These are phyloP conservation scores for Karalla daura DNA, from an alignment of 2,797 vertebrate species.

Conservation along the genomic window DNA sequence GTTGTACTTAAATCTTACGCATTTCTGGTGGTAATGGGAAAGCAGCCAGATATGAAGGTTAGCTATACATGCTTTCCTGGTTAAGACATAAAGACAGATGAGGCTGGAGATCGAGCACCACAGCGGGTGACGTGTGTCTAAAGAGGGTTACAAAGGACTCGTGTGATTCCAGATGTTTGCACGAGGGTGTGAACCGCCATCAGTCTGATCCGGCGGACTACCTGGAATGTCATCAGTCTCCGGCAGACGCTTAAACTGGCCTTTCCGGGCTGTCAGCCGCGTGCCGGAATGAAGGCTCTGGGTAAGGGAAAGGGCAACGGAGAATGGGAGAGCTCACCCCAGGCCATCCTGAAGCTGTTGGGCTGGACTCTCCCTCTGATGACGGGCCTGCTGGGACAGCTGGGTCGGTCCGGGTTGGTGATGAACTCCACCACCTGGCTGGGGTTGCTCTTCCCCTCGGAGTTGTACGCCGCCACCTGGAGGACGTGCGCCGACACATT, in stretches of 20 bases:
- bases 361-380: slow-evolving; percentile 92
- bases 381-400: slow-evolving; percentile 88
- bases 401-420: slow-evolving; percentile 92
- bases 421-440: slow-evolving; percentile 92
- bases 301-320: slow-evolving; percentile 2
- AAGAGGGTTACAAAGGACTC: slow-evolving; percentile 29
- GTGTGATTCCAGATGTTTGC: slow-evolving; percentile 27
- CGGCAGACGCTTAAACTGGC: slow-evolving; percentile 13
- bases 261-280: slow-evolving; percentile 22
- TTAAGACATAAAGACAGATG: no score
- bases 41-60: no score
- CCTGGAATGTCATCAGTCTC: slow-evolving; percentile 30
- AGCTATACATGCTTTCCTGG: no score
- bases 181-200: slow-evolving; percentile 25
- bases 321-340: slow-evolving; percentile 88
- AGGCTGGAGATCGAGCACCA: slow-evolving; percentile 14
- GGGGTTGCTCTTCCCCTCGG: slow-evolving; percentile 96
- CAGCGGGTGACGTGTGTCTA: slow-evolving; percentile 28
- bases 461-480: slow-evolving; percentile 96
- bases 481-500: slow-evolving; percentile 30
- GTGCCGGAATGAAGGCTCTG: neutral
- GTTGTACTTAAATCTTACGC: no score
- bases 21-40: no score
- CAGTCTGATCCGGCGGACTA: slow-evolving; percentile 35
- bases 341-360: slow-evolving; percentile 92